Percentiles rank a stretch among this genome's conserved stretches.
These are phyloP conservation scores for Phymanthus crucifer DNA, from an alignment of 92 coral and sea anemone genomes.

Conservation along the genomic window DNA sequence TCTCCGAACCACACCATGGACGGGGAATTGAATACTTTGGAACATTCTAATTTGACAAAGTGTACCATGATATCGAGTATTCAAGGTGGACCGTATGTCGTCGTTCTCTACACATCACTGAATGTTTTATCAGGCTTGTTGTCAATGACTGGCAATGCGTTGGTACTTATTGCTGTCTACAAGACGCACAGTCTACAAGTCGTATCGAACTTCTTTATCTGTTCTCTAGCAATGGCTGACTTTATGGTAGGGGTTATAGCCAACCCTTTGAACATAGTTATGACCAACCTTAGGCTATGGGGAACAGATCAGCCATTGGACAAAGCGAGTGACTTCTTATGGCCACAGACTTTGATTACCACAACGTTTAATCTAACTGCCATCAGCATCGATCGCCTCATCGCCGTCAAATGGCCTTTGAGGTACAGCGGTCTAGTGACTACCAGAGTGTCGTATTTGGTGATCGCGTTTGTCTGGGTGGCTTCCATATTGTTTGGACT, in stretches of 20 bases:
- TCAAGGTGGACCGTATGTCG: not conserved
- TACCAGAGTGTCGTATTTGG: constrained; percentile 9
- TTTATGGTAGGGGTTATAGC: constrained; percentile 43
- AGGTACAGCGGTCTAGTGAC: constrained; percentile 41
- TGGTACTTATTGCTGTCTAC: constrained; percentile 40
- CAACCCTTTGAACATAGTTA: constrained; percentile 44
- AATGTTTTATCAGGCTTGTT: constrained; percentile 18
- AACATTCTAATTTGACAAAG: not conserved
- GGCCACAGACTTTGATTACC: constrained; percentile 49
- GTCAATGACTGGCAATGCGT: constrained; percentile 38
- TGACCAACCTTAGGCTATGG: constrained; percentile 33
- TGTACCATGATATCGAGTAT: not conserved
- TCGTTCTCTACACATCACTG: not conserved
- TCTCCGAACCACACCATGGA: not conserved
- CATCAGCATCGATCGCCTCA: constrained; percentile 50
- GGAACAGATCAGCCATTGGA: constrained; percentile 32
- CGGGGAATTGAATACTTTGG: not conserved
- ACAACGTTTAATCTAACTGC: constrained; percentile 55
- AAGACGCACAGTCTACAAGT: constrained; percentile 37
- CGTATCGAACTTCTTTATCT: constrained; percentile 43
- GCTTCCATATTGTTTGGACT: constrained; percentile 39
- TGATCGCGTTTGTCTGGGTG: constrained; percentile 45
- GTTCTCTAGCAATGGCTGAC: constrained; percentile 49
- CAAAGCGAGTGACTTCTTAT: constrained; percentile 58
- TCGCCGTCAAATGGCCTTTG: constrained; percentile 40